A percentile compares a stretch with the other conserved stretches of the same genome.
These are phyloP conservation scores for Ceratitis capitata DNA, from an alignment of 1,140 invertebrate species.

Conservation along the genomic window DNA sequence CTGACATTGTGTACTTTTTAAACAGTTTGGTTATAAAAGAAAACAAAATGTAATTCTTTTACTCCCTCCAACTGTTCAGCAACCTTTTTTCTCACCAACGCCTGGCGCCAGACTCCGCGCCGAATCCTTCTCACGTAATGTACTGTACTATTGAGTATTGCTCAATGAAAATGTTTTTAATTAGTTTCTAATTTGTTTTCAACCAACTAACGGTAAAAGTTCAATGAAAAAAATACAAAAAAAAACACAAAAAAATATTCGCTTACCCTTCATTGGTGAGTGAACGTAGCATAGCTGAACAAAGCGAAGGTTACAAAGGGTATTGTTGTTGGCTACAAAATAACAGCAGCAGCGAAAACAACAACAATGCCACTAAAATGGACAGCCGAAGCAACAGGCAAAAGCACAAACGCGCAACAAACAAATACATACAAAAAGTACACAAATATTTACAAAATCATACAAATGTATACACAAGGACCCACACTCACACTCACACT, in stretches of 20 bases:
- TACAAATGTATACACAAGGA: too few species aligned
- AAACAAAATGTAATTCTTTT: too few species aligned
- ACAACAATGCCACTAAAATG: neutral
- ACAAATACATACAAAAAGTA: too few species aligned
- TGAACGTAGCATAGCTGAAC: neutral
- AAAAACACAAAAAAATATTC: neutral
- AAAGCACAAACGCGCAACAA: neutral
- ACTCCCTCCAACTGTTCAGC: too few species aligned
- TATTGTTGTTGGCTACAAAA: neutral
- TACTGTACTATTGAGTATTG: neutral
- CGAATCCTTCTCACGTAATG: too few species aligned
- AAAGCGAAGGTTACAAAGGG: neutral
- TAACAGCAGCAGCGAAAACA: neutral
- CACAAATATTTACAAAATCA: too few species aligned
- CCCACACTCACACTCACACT: neutral
- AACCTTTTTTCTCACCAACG: too few species aligned
- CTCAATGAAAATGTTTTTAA: conserved; percentile 20
- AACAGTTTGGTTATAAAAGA: too few species aligned
- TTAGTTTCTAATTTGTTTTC: conserved; percentile 20
- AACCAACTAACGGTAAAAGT: too few species aligned
- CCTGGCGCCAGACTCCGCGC: too few species aligned
- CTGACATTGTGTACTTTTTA: too few species aligned
- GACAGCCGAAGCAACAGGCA: neutral
- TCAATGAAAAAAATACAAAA: neutral
- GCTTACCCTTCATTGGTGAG: neutral